phyloP scores from a whole-genome alignment of 64 coral and sea anemone genomes.

The Platygyra sinensis region DNA sequence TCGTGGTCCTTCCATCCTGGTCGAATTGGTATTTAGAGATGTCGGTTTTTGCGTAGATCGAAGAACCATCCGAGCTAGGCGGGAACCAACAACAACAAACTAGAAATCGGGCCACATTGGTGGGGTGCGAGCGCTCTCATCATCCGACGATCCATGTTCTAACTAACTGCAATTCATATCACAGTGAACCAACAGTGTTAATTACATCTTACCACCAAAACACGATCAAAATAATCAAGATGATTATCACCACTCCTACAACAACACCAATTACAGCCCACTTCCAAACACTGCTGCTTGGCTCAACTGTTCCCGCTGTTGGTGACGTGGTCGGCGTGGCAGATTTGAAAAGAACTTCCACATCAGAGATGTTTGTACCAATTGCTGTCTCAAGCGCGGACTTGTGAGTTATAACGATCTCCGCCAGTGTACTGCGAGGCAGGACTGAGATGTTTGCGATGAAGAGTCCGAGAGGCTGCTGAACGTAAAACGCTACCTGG shows the following conservation, averaged over 20 bases:
- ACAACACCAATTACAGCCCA: conserved; percentile 15
- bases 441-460: neutral
- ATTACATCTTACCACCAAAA: neutral
- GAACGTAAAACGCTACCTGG: conserved; percentile 44
- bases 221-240: neutral
- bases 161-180: no score
- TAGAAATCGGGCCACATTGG: no score
- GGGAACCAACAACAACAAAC: no score
- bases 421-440: neutral
- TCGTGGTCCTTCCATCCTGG: no score
- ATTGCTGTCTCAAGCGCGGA: neutral
- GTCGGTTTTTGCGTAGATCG: no score
- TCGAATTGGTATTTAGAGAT: no score
- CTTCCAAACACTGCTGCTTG: neutral
- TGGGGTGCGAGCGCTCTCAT: no score
- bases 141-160: no score
- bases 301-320: neutral
- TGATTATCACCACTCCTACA: neutral
- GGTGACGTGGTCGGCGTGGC: neutral
- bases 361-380: neutral
- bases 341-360: neutral
- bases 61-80: no score
- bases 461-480: conserved; percentile 11
- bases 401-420: neutral
- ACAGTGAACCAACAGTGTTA: no score